Conservation (phyloP, 2,113 vertebrate genomes). For the Dasyprocta punctata region DNA sequence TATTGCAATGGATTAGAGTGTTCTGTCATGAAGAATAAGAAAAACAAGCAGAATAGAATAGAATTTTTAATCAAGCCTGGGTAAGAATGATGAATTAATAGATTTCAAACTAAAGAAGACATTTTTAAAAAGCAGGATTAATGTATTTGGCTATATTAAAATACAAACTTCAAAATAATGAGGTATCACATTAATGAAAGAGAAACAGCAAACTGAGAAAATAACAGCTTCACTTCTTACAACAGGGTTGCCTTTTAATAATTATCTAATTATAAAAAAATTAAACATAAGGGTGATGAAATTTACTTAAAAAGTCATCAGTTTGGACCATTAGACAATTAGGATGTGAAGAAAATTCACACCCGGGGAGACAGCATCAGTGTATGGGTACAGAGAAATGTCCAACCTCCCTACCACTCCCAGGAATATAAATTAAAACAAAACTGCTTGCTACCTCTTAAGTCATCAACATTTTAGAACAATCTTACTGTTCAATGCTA, state of each 20-base stretch:
- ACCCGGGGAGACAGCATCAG: background rate
- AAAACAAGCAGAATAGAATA: background rate
- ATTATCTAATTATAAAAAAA: background rate
- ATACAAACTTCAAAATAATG: background rate
- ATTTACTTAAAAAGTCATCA: background rate
- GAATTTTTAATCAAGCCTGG: background rate
- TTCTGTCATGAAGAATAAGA: slow-evolving; percentile 39
- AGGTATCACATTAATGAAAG: background rate
- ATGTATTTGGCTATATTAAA: slow-evolving; percentile 31
- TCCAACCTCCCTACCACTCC: background rate
- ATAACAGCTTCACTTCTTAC: accelerated
- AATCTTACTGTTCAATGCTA: background rate
- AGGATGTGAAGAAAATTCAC: background rate
- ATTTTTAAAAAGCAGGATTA: background rate
- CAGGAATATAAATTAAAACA: background rate
- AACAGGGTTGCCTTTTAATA: background rate
- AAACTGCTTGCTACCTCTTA: background rate
- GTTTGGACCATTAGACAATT: background rate
- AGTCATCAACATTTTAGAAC: background rate
- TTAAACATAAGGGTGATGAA: background rate
- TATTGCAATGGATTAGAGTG: background rate
- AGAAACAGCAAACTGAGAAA: background rate
- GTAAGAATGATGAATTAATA: slow-evolving; percentile 25
- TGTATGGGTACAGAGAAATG: background rate
- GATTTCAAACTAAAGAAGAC: slow-evolving; percentile 36